phyloP scores from a whole-genome alignment of 2,888 invertebrate species.

The Deilephila elpenor region DNA sequence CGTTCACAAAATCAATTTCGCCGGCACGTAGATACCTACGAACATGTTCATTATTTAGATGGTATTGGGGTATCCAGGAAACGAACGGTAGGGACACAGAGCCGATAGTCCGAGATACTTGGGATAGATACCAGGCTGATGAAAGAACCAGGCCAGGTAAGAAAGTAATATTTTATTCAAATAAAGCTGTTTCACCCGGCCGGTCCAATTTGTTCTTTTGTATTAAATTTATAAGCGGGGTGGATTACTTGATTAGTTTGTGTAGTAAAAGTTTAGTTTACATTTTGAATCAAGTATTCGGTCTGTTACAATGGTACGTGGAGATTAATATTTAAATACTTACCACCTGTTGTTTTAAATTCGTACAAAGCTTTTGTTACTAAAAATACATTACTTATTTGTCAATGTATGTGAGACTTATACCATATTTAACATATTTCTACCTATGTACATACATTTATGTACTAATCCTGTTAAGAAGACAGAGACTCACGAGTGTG shows the following conservation, averaged over 20 bases:
- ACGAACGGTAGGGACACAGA: slow-evolving; percentile 57
- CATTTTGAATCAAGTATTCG: not conserved
- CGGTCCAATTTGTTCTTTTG: slow-evolving; percentile 61
- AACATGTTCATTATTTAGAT: slow-evolving; percentile 77
- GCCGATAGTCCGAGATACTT: slow-evolving; percentile 69
- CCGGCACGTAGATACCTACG: slow-evolving; percentile 60
- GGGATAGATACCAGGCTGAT: slow-evolving; percentile 64
- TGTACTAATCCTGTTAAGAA: no score
- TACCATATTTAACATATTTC: no score
- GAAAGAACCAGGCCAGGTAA: slow-evolving; percentile 63
- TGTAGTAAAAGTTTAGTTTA: slow-evolving; percentile 12
- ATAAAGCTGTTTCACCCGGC: slow-evolving; percentile 60
- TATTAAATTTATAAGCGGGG: slow-evolving; percentile 46
- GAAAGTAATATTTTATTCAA: slow-evolving; percentile 73
- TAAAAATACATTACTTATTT: not conserved
- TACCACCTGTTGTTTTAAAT: not conserved
- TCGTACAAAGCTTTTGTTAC: not conserved
- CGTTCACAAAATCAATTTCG: slow-evolving; percentile 74
- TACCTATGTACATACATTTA: no score
- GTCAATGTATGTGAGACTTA: not conserved
- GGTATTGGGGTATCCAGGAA: slow-evolving; percentile 55
- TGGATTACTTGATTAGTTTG: slow-evolving; percentile 46
- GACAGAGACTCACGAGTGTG: no score
- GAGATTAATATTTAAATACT: not conserved
- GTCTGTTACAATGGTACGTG: not conserved